Evolutionary conservation across 2,113 vertebrate genomes (phyloP).

Genomic region (Cynoglossus semilaevis): DNA sequence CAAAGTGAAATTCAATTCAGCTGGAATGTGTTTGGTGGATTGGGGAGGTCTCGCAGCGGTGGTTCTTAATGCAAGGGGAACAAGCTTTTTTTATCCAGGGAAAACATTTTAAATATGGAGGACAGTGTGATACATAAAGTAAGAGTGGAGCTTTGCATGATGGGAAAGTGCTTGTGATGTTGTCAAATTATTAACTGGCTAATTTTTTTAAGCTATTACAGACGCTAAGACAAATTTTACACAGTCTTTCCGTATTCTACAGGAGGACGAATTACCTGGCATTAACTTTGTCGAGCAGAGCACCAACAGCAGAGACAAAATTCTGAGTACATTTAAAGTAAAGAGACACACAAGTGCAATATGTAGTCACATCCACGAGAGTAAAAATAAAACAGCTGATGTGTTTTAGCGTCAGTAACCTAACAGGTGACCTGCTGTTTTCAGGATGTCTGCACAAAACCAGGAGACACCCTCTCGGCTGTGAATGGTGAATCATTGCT

Average conservation of each 20-base stretch:
- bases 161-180: conserved; percentile 2
- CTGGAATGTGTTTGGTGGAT: too few species aligned
- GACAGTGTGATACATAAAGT: not conserved
- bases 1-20: too few species aligned
- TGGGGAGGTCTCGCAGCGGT: not conserved
- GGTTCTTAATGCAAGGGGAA: not conserved
- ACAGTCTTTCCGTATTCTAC: not conserved
- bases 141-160: conserved; percentile 1
- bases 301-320: conserved; percentile 74
- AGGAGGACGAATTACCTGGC: conserved; percentile 86
- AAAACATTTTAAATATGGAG: too few species aligned
- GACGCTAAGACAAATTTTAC: too few species aligned
- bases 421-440: conserved; percentile 1
- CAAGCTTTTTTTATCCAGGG: not conserved
- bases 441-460: conserved; percentile 83
- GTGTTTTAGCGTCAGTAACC: too few species aligned
- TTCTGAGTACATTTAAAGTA: conserved; percentile 81
- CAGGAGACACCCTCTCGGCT: conserved; percentile 83
- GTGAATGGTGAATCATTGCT: conserved; percentile 85
- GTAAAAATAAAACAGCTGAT: not conserved
- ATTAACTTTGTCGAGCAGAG: conserved; percentile 85
- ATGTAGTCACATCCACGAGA: not conserved
- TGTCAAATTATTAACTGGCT: too few species aligned
- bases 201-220: too few species aligned
- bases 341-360: conserved; percentile 79